phyloP scores from a whole-genome alignment of 2,113 vertebrate species.

The Atractosteus spatula region DNA sequence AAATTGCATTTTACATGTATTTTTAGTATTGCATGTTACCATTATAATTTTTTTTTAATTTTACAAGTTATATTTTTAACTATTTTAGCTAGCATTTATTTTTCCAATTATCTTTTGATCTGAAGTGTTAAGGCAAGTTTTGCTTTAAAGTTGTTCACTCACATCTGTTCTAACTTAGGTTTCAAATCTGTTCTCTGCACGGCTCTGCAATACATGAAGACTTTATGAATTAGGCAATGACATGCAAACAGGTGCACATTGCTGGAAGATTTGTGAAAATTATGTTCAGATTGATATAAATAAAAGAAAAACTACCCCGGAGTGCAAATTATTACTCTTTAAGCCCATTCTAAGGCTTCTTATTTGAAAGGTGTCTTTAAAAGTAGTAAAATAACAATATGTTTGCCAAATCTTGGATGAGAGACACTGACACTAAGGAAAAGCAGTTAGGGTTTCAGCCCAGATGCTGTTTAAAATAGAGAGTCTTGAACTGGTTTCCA shows the following conservation, averaged over 20 bases:
- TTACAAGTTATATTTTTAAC: no score
- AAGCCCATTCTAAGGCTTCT: neutral
- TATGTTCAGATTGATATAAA: slow-evolving; percentile 41
- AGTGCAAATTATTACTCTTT: slow-evolving; percentile 48
- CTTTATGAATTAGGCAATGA: slow-evolving; percentile 57
- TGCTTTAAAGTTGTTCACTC: slow-evolving; percentile 32
- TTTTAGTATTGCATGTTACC: no score
- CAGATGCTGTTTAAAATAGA: neutral
- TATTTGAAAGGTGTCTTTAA: neutral
- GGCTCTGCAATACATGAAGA: slow-evolving; percentile 28
- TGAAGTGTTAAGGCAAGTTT: slow-evolving; percentile 23
- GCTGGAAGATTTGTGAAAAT: slow-evolving; percentile 47
- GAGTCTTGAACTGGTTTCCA: neutral
- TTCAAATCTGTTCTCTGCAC: slow-evolving; percentile 44
- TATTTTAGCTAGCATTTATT: no score
- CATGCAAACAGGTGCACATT: slow-evolving; percentile 62
- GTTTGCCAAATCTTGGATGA: neutral
- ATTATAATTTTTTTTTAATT: no score
- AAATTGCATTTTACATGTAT: no score
- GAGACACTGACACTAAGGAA: neutral
- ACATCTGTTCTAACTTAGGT: slow-evolving; percentile 56
- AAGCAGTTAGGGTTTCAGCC: neutral
- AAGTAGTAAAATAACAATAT: slow-evolving; percentile 1
- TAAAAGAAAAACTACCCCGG: slow-evolving; percentile 24
- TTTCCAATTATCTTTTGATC: neutral